Evolutionary conservation across 2,888 invertebrate species (phyloP).

Genomic region (Plebejus argus): DNA sequence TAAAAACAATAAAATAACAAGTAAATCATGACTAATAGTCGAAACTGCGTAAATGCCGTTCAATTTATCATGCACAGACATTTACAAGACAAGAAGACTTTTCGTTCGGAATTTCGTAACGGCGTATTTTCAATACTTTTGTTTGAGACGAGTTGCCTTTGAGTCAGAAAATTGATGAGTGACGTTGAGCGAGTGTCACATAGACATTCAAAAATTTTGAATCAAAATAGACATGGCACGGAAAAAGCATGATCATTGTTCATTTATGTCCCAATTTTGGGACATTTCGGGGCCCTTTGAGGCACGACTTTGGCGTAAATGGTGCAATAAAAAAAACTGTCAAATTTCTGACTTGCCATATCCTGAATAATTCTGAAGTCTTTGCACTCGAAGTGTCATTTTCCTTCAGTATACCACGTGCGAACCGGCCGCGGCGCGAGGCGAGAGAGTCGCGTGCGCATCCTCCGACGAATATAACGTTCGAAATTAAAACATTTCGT

Average conservation of each 20-base stretch:
- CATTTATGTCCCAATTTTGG: too few relatives aligned
- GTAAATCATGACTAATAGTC: neutral
- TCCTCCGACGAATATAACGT: constrained; percentile 70
- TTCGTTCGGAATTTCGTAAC: constrained; percentile 18
- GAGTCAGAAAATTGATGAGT: constrained; percentile 43
- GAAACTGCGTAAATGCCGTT: constrained; percentile 4
- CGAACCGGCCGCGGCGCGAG: neutral
- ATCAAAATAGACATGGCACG: neutral
- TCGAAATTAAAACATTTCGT: constrained; percentile 62
- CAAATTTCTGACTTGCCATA: neutral
- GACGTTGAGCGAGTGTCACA: constrained; percentile 53
- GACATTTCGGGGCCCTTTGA: neutral
- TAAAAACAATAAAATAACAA: neutral
- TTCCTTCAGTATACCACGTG: constrained; percentile 35
- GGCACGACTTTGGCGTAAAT: neutral
- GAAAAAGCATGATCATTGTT: too few relatives aligned
- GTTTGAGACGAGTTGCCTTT: constrained; percentile 14
- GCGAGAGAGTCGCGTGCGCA: constrained; percentile 62
- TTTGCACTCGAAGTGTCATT: constrained; percentile 39
- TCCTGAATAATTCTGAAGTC: neutral
- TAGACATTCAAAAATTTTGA: neutral
- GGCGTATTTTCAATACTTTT: constrained; percentile 21
- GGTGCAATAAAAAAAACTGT: neutral
- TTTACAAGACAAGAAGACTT: constrained; percentile 24
- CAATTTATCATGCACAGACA: constrained; percentile 24